Evolutionary conservation across 1,140 invertebrate species (phyloP).

Genomic region (Drosophila pallidifrons): DNA sequence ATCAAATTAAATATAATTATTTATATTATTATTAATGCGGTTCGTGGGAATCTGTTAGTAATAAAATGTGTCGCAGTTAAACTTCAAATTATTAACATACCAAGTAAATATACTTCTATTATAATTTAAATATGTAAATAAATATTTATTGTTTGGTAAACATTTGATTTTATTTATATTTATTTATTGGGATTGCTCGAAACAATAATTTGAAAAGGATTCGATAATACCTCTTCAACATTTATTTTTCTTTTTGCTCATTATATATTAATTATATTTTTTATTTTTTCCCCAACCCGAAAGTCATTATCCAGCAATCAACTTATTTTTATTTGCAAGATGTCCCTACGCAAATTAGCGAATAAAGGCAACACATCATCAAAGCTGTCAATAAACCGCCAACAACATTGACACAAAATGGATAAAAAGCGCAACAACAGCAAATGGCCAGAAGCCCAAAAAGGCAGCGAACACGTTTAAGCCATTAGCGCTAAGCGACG

Average conservation of each 20-base stretch:
- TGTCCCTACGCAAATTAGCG: conserved; percentile 19
- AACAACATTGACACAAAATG: conserved; percentile 54
- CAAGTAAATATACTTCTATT: no score
- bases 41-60: no score
- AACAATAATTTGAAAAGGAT: no score
- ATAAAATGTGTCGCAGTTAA: no score
- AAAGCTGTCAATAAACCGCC: conserved; percentile 40
- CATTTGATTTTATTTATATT: no score
- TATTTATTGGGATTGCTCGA: no score
- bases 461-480: conserved; percentile 72
- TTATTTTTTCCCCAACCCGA: not conserved
- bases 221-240: no score
- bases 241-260: no score
- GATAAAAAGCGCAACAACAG: conserved; percentile 14
- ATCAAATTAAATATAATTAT: not conserved
- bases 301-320: conserved; percentile 6
- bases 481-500: conserved; percentile 69
- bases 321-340: not conserved
- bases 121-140: no score
- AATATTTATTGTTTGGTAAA: no score
- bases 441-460: conserved; percentile 52
- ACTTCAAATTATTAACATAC: no score
- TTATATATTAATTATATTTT: no score
- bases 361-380: conserved; percentile 5
- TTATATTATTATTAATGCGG: not conserved